These are phyloP conservation scores for Drosophila seguyi DNA, from an alignment of 1,140 invertebrate species.

Conservation along the genomic window DNA sequence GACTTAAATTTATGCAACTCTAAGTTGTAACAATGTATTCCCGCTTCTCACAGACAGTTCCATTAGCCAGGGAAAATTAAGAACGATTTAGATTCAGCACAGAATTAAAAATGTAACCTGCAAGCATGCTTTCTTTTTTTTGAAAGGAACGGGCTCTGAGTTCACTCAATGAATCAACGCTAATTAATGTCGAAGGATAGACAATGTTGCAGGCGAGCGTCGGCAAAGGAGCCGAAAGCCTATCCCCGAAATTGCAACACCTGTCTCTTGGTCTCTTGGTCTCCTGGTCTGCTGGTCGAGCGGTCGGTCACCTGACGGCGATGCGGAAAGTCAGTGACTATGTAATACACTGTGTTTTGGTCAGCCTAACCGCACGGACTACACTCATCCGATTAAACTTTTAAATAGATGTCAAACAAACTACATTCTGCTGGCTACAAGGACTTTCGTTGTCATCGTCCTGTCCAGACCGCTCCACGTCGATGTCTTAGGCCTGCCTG, in stretches of 20 bases:
- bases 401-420: slow-evolving; percentile 84
- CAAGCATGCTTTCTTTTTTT: background rate
- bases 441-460: slow-evolving; percentile 66
- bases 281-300: slow-evolving; percentile 36
- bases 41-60: background rate
- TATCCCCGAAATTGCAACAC: slow-evolving; percentile 54
- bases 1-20: background rate
- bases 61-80: background rate
- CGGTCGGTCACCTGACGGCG: slow-evolving; percentile 38
- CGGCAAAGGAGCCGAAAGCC: slow-evolving; percentile 6
- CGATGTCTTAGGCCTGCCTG: slow-evolving; percentile 71
- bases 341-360: slow-evolving; percentile 81
- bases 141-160: background rate
- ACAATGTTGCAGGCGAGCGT: slow-evolving; percentile 15
- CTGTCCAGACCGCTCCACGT: slow-evolving; percentile 37
- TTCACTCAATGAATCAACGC: slow-evolving; percentile 39
- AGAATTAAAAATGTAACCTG: background rate
- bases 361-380: slow-evolving; percentile 81
- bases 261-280: slow-evolving; percentile 47
- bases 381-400: slow-evolving; percentile 84
- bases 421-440: slow-evolving; percentile 79
- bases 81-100: background rate
- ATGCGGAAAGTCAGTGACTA: slow-evolving; percentile 78
- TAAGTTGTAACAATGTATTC: too few relatives aligned
- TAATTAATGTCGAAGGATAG: slow-evolving; percentile 57